Evolutionary conservation across 2,888 invertebrate genomes (phyloP).

Genomic region (Nasonia oneida): DNA sequence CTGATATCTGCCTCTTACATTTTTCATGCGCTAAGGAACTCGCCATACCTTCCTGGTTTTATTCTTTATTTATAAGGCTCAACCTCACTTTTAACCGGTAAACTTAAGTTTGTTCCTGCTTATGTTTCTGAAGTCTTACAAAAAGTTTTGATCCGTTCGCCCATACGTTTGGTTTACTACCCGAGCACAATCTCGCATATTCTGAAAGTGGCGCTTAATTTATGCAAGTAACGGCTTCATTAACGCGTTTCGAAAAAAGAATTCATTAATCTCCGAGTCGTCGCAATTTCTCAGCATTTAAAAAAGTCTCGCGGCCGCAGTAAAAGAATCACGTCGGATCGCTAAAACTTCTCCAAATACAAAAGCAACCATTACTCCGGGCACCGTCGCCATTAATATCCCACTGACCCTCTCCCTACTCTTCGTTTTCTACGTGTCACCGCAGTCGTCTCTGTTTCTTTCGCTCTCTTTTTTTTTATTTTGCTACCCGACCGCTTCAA

Average conservation of each 20-base stretch:
- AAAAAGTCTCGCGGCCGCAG: background rate
- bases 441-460: background rate
- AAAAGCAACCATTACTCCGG: background rate
- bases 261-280: background rate
- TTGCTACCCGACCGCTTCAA: background rate
- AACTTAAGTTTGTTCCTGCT: too few species aligned
- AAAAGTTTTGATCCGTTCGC: background rate
- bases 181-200: background rate
- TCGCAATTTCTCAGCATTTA: background rate
- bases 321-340: background rate
- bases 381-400: background rate
- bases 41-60: background rate
- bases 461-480: constrained; percentile 1
- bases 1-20: background rate
- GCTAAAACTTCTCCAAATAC: background rate
- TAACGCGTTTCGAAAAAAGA: background rate
- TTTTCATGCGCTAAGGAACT: background rate
- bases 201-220: background rate
- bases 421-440: constrained; percentile 8
- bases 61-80: background rate
- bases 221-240: background rate
- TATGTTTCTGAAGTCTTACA: background rate
- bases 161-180: background rate
- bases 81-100: background rate
- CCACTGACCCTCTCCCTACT: background rate